phyloP scores from a whole-genome alignment of 2,797 vertebrate species.

The Chaenodraco wilsoni region DNA sequence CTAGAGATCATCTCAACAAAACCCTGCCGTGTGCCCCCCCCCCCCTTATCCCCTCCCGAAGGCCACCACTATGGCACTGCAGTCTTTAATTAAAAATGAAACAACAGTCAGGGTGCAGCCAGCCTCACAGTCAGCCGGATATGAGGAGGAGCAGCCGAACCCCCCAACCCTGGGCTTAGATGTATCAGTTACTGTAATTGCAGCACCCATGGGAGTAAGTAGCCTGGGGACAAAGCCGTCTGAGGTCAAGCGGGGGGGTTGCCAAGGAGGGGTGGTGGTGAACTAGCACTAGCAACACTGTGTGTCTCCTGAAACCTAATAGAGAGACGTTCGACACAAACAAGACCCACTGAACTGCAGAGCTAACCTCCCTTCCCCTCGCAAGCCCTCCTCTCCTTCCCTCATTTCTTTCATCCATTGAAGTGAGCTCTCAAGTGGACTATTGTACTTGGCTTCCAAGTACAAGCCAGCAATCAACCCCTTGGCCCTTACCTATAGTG shows the following conservation, averaged over 20 bases:
- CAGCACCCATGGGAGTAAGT: conserved; percentile 77
- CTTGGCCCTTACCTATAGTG: conserved; percentile 87
- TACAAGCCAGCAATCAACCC: conserved; percentile 75
- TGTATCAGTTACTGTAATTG: conserved; percentile 87
- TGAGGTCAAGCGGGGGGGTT: conserved; percentile 76
- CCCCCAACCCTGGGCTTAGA: conserved; percentile 78
- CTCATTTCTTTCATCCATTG: conserved; percentile 68
- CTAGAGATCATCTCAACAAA: conserved; percentile 52
- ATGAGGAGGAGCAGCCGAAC: conserved; percentile 76
- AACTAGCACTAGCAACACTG: conserved; percentile 53
- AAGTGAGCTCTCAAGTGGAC: conserved; percentile 73
- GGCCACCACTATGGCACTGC: conserved; percentile 64
- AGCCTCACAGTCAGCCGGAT: conserved; percentile 80
- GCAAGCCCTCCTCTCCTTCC: conserved; percentile 49
- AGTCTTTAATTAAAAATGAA: conserved; percentile 83
- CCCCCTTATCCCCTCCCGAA: conserved; percentile 29
- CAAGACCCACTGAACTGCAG: conserved; percentile 62
- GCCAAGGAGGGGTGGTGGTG: conserved; percentile 65
- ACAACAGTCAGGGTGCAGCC: conserved; percentile 77
- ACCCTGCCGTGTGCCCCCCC: conserved; percentile 37
- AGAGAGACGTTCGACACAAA: conserved; percentile 73
- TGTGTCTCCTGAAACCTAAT: conserved; percentile 80
- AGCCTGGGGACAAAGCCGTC: conserved; percentile 75
- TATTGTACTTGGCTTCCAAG: conserved; percentile 72
- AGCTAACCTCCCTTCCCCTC: conserved; percentile 60